These are phyloP conservation scores for Arctopsyche grandis DNA, from an alignment of 1,140 invertebrate genomes.

Conservation along the genomic window DNA sequence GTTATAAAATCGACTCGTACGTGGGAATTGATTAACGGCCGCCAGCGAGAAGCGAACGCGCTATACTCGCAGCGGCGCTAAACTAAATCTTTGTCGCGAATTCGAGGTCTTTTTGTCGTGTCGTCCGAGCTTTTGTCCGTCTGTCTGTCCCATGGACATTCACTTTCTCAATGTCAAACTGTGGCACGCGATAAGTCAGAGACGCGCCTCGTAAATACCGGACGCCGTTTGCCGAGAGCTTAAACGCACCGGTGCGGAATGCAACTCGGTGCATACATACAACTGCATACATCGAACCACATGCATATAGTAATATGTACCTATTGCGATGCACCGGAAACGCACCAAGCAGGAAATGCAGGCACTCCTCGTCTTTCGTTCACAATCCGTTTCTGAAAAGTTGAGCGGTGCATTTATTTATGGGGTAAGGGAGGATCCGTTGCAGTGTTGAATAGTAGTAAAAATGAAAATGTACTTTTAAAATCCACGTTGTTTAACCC, in stretches of 20 bases:
- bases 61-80: neutral
- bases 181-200: conserved; percentile 35
- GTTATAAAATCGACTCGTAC: too few species aligned
- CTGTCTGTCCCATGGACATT: neutral
- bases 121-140: neutral
- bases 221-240: neutral
- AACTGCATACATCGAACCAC: neutral
- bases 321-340: too few species aligned
- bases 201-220: conserved; percentile 30
- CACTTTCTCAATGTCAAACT: conserved; percentile 43
- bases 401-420: too few species aligned
- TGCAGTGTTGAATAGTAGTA: too few species aligned
- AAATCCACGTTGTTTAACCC: too few species aligned
- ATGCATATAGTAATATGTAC: too few species aligned
- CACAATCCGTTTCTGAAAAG: too few species aligned
- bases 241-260: conserved; percentile 21
- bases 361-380: neutral
- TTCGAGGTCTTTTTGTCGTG: conserved; percentile 1
- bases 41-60: neutral
- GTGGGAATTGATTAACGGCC: neutral
- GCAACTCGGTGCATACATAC: neutral
- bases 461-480: too few species aligned
- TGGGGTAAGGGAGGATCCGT: too few species aligned
- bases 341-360: too few species aligned
- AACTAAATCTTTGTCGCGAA: conserved; percentile 6